Evolutionary conservation across 2,888 invertebrate species (phyloP).

Genomic region (Agrotis exclamationis): DNA sequence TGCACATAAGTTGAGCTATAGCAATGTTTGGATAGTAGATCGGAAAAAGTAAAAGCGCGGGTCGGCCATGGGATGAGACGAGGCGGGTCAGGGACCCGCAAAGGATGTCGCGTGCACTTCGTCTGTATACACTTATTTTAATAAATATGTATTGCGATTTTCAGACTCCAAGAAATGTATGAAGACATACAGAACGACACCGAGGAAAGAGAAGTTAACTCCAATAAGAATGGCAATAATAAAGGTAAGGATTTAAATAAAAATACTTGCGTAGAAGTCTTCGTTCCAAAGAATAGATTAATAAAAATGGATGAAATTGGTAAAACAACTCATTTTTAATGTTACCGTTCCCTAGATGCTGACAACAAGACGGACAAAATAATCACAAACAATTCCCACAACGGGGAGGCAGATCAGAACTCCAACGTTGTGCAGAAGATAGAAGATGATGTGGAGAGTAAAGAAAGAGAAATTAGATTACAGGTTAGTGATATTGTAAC

Average conservation of each 20-base stretch:
- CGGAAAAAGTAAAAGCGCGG: no score
- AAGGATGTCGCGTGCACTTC: no score
- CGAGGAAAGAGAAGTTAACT: conserved; percentile 84
- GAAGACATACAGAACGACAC: conserved; percentile 82
- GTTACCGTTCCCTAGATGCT: conserved; percentile 58
- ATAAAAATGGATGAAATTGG: no score
- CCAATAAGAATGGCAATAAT: conserved; percentile 77
- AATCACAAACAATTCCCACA: conserved; percentile 79
- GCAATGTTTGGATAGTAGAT: no score
- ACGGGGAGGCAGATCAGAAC: conserved; percentile 83
- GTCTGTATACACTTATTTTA: no score
- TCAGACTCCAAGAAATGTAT: conserved; percentile 85
- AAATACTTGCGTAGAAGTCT: no score
- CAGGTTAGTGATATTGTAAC: conserved; percentile 73
- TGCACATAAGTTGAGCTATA: no score
- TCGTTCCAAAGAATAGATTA: no score
- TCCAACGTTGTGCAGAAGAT: conserved; percentile 86
- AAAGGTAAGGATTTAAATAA: conserved; percentile 72
- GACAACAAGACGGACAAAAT: conserved; percentile 74
- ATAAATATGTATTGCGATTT: no score
- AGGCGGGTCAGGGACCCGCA: no score
- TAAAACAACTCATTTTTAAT: no score
- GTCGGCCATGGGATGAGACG: no score
- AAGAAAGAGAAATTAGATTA: conserved; percentile 79
- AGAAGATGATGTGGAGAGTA: conserved; percentile 81